Evolutionary conservation across 2,888 invertebrate genomes (phyloP).

Genomic region (Xanthorhoe spadicearia): DNA sequence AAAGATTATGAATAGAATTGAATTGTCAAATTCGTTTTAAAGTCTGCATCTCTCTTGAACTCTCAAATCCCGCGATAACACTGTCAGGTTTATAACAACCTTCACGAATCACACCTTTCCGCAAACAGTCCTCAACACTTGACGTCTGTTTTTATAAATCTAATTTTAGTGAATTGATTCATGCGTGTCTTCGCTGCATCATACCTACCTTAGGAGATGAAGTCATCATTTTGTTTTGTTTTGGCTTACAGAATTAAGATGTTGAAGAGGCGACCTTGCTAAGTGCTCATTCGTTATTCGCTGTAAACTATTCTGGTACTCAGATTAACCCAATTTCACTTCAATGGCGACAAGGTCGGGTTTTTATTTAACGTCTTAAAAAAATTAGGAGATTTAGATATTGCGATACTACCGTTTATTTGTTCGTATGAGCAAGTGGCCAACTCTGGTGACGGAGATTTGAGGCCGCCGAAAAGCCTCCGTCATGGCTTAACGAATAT

Average conservation of each 20-base stretch:
- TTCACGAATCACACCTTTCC: constrained; percentile 1
- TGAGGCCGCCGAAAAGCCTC: too few species aligned
- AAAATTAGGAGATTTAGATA: too few species aligned
- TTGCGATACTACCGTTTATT: too few species aligned
- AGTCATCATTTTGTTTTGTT: constrained; percentile 15
- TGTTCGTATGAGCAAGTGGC: too few species aligned
- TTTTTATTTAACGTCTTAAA: too few species aligned
- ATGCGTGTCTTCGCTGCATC: constrained; percentile 21
- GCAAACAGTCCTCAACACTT: constrained; percentile 9
- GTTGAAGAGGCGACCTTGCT: constrained; percentile 16
- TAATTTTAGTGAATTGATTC: constrained; percentile 28
- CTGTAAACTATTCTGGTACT: constrained; percentile 27
- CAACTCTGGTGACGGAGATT: too few species aligned
- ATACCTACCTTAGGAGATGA: constrained; percentile 18
- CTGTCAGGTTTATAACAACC: neutral
- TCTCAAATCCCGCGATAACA: neutral
- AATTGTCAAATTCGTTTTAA: too few species aligned
- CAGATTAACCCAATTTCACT: constrained; percentile 29
- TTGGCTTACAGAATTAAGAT: constrained; percentile 10
- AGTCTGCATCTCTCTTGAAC: too few species aligned
- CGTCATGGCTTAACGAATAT: too few species aligned
- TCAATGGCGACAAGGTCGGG: constrained; percentile 25
- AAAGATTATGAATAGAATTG: too few species aligned
- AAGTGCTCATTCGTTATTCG: constrained; percentile 7
- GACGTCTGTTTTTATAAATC: constrained; percentile 16